Conservation (phyloP, 1,140 invertebrate species). For the Archivesica marissinica region DNA sequence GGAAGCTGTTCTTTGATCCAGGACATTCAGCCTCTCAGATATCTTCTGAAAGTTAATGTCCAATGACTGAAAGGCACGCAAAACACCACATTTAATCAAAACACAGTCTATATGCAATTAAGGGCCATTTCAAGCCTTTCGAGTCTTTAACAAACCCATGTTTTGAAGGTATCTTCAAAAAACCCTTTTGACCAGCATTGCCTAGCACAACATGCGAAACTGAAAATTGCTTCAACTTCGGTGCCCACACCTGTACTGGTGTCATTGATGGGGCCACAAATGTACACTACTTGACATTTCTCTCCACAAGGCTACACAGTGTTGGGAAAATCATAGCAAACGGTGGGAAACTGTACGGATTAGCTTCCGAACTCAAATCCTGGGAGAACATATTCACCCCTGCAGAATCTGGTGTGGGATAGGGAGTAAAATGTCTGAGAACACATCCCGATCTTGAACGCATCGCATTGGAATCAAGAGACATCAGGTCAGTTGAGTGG, state of each 20-base stretch:
- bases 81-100: background rate
- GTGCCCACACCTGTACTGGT: conserved; percentile 55
- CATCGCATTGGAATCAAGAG: conserved; percentile 44
- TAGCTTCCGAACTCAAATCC: conserved; percentile 1
- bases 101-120: conserved; percentile 42
- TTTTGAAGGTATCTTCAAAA: conserved; percentile 52
- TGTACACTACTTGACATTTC: background rate
- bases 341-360: conserved; percentile 48
- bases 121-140: conserved; percentile 38
- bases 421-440: conserved; percentile 1
- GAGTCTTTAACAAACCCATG: conserved; percentile 49
- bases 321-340: conserved; percentile 42
- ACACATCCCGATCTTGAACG: background rate
- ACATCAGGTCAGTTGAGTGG: conserved; percentile 57
- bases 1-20: conserved; percentile 25
- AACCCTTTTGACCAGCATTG: conserved; percentile 1
- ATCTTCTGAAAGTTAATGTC: conserved; percentile 38
- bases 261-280: no score
- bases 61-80: background rate
- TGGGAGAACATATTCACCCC: conserved; percentile 54
- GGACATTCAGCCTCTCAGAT: conserved; percentile 25
- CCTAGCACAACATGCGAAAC: conserved; percentile 6
- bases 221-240: conserved; percentile 16
- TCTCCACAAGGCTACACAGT: conserved; percentile 33
- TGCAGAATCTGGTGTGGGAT: background rate